Percentiles rank a stretch among this genome's conserved stretches.
These are phyloP conservation scores for Dolichopus griseipennis DNA, from an alignment of 2,888 invertebrate genomes.

Conservation along the genomic window DNA sequence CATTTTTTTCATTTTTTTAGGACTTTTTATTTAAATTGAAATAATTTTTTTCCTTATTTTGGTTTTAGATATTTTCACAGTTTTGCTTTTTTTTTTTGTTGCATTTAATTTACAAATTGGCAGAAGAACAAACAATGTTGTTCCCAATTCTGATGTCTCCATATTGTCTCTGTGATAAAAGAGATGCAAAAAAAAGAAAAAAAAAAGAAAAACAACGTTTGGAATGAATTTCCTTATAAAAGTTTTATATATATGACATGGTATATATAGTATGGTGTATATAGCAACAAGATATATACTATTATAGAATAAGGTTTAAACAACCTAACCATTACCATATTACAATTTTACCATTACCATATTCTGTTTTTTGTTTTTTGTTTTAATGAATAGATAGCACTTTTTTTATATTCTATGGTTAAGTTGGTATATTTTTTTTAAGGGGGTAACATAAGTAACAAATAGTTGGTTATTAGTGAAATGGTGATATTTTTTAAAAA, in stretches of 20 bases:
- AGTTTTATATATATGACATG: no score
- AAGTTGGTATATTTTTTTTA: no score
- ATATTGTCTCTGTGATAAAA: conserved; percentile 1
- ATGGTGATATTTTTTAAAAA: no score
- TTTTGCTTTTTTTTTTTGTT: background rate
- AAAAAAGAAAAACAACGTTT: background rate
- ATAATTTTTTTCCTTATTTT: background rate
- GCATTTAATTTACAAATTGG: conserved; percentile 6
- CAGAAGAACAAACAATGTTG: background rate
- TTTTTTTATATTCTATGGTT: no score
- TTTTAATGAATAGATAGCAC: no score
- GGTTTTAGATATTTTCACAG: background rate
- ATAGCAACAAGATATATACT: background rate
- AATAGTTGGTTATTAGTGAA: no score
- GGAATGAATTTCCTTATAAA: no score
- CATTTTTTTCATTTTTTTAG: background rate
- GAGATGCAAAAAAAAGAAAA: background rate
- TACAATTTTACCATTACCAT: background rate
- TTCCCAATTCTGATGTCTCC: background rate
- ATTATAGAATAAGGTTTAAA: background rate
- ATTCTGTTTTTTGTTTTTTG: no score
- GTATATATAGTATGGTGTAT: background rate
- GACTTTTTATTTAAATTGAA: conserved; percentile 1
- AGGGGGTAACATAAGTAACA: no score
- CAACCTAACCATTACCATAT: background rate